Evolutionary conservation across 2,888 invertebrate species (phyloP).

Genomic region (Eupeodes latifasciatus): DNA sequence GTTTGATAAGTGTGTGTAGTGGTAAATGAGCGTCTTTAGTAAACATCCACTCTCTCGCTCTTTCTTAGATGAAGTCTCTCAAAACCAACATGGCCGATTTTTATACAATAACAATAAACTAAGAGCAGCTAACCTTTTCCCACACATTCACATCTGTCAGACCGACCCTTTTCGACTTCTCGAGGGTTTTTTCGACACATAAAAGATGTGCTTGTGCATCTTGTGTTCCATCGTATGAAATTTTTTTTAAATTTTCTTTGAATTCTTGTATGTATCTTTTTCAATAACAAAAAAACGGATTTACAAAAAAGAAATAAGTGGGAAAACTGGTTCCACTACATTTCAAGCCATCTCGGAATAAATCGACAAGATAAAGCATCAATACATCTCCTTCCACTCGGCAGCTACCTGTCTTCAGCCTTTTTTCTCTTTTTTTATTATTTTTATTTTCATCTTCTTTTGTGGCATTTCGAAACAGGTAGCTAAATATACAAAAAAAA

Average conservation of each 20-base stretch:
- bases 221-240: slow-evolving; percentile 34
- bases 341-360: slow-evolving; percentile 54
- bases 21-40: slow-evolving; percentile 32
- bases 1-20: neutral
- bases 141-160: slow-evolving; percentile 15
- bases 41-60: slow-evolving; percentile 24
- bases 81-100: slow-evolving; percentile 67
- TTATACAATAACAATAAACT: slow-evolving; percentile 26
- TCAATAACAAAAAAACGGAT: slow-evolving; percentile 48
- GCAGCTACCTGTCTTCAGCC: slow-evolving; percentile 72
- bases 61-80: neutral
- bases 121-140: slow-evolving; percentile 57
- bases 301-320: slow-evolving; percentile 13
- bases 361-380: slow-evolving; percentile 73
- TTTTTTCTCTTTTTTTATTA: slow-evolving; percentile 18
- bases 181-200: slow-evolving; percentile 25
- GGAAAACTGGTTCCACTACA: slow-evolving; percentile 71
- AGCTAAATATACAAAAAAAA: slow-evolving; percentile 50
- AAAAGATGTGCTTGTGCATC: slow-evolving; percentile 65
- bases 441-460: slow-evolving; percentile 32
- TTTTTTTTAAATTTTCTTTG: slow-evolving; percentile 14
- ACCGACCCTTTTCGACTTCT: slow-evolving; percentile 42
- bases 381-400: slow-evolving; percentile 71
- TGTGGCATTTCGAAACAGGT: slow-evolving; percentile 68
- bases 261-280: slow-evolving; percentile 49